phyloP scores from a whole-genome alignment of 2,888 invertebrate species.

The Diachrysia chrysitis region DNA sequence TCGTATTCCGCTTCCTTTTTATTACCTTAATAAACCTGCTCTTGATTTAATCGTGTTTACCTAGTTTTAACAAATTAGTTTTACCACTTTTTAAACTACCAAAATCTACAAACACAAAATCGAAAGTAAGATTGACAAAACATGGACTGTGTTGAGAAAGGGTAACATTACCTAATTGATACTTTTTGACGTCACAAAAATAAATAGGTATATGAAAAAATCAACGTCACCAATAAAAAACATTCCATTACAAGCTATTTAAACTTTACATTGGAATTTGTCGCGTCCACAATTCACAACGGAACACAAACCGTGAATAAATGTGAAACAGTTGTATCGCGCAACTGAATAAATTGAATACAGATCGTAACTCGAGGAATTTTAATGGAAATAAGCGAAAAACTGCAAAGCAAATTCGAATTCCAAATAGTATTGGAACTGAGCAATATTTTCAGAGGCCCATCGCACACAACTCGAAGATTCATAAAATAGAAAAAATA shows the following conservation, averaged over 20 bases:
- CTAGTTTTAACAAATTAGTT: too few relatives aligned
- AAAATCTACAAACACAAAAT: not conserved
- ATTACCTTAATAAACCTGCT: slow-evolving; percentile 26
- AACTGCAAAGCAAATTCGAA: slow-evolving; percentile 70
- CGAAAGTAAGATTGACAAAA: not conserved
- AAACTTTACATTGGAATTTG: slow-evolving; percentile 65
- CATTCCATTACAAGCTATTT: slow-evolving; percentile 56
- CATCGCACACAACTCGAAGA: slow-evolving; percentile 34
- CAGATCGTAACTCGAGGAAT: slow-evolving; percentile 72
- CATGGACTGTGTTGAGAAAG: not conserved
- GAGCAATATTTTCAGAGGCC: slow-evolving; percentile 63
- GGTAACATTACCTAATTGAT: too few relatives aligned
- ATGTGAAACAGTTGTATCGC: slow-evolving; percentile 67
- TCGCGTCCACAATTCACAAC: slow-evolving; percentile 57
- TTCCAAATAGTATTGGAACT: slow-evolving; percentile 70
- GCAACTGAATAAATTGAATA: slow-evolving; percentile 72
- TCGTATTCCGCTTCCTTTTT: slow-evolving; percentile 21
- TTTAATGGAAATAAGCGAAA: slow-evolving; percentile 76
- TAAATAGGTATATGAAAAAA: slow-evolving; percentile 5
- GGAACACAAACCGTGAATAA: slow-evolving; percentile 58
- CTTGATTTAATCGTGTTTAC: slow-evolving; percentile 14
- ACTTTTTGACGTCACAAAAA: too few relatives aligned
- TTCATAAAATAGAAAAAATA: slow-evolving; percentile 51
- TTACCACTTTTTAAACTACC: not conserved
- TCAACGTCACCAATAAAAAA: slow-evolving; percentile 55